Evolutionary conservation across 2,797 vertebrate genomes (phyloP).

Genomic region (Hoplostethus atlanticus): DNA sequence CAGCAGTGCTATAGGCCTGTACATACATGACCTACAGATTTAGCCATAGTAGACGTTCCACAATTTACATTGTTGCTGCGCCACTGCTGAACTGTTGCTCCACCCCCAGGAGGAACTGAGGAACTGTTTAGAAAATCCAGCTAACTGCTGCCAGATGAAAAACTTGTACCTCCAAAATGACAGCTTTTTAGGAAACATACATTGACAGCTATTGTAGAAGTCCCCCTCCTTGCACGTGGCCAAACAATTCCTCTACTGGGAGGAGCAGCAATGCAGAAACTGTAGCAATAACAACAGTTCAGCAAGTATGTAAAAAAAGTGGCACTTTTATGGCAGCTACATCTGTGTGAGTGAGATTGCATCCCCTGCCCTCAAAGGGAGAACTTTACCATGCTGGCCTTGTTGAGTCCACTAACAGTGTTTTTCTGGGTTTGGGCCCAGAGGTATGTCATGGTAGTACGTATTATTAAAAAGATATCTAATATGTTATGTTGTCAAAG

Average conservation of each 20-base stretch:
- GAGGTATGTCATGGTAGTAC: background rate
- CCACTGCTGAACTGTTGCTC: constrained; percentile 15
- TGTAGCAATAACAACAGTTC: background rate
- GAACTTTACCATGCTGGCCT: background rate
- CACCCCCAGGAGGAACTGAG: constrained; percentile 12
- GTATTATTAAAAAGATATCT: background rate
- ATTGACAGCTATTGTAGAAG: background rate
- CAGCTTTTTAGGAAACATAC: background rate
- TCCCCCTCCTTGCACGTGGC: background rate
- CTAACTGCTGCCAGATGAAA: too few species aligned
- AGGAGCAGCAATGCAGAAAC: constrained; percentile 17
- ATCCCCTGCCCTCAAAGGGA: background rate
- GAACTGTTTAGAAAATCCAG: constrained; percentile 5
- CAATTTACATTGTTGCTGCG: constrained; percentile 35
- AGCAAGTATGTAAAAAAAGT: constrained; percentile 10
- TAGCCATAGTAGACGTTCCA: background rate
- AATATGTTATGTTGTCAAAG: background rate
- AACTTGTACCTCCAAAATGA: too few species aligned
- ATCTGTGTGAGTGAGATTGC: constrained; percentile 9
- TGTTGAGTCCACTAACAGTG: background rate
- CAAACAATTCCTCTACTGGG: constrained; percentile 18
- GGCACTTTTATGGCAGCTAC: constrained; percentile 21
- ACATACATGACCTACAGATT: background rate
- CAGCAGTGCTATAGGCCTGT: constrained; percentile 8
- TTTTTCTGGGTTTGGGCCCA: background rate